These are phyloP conservation scores for Misgurnus anguillicaudatus DNA, from an alignment of 2,113 vertebrate species.

Conservation along the genomic window DNA sequence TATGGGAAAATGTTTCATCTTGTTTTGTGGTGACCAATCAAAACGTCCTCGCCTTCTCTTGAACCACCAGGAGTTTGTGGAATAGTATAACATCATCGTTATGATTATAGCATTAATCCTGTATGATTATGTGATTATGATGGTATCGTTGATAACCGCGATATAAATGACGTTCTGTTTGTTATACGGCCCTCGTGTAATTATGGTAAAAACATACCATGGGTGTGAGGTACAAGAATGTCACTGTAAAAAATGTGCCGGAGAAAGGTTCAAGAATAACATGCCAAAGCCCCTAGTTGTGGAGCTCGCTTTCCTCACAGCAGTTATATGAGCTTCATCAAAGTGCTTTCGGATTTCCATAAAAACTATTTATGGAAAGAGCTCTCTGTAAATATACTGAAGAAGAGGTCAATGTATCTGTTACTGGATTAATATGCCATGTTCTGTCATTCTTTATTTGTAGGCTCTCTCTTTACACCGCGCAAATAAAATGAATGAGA, in stretches of 20 bases:
- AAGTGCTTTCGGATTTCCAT: slow-evolving; percentile 21
- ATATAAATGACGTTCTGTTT: neutral
- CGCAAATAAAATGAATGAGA: slow-evolving; percentile 58
- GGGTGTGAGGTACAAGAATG: neutral
- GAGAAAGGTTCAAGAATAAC: neutral
- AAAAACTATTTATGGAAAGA: slow-evolving; percentile 40
- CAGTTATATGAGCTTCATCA: slow-evolving; percentile 31
- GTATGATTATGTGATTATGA: neutral
- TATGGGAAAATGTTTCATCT: slow-evolving; percentile 32
- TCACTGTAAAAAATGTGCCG: neutral
- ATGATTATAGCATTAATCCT: neutral
- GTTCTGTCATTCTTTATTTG: slow-evolving; percentile 44
- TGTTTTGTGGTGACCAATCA: slow-evolving; percentile 20
- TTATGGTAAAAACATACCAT: neutral
- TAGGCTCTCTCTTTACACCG: slow-evolving; percentile 32
- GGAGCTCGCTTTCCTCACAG: slow-evolving; percentile 19
- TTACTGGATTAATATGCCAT: slow-evolving; percentile 41
- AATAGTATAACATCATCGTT: neutral
- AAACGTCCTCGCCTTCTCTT: slow-evolving; percentile 7
- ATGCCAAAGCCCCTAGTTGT: neutral
- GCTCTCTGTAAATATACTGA: slow-evolving; percentile 32
- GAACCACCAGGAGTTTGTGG: neutral
- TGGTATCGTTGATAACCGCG: neutral
- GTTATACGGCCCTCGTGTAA: neutral
- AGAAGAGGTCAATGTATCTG: slow-evolving; percentile 32